Percentiles rank a stretch among this genome's conserved stretches.
These are phyloP conservation scores for Oreocharis arfaki DNA, from an alignment of 2,113 vertebrate genomes.

Conservation along the genomic window DNA sequence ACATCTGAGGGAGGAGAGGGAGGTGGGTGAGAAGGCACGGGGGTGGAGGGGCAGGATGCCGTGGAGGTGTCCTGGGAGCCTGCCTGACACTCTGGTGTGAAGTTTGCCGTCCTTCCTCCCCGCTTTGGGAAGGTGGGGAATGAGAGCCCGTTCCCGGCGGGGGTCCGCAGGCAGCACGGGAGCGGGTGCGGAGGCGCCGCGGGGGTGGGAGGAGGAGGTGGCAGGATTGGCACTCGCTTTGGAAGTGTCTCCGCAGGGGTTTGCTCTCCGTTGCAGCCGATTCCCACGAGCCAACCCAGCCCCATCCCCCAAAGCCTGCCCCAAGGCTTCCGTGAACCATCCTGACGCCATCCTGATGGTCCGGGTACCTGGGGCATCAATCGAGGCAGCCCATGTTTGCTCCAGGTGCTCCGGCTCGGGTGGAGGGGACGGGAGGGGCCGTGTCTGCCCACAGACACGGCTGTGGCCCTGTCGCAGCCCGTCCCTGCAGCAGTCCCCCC, in stretches of 20 bases:
- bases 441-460: accelerated
- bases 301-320: not conserved
- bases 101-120: constrained; percentile 53
- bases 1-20: constrained; percentile 39
- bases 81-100: constrained; percentile 20
- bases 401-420: accelerated
- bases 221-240: constrained; percentile 6
- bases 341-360: not conserved
- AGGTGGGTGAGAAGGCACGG: constrained; percentile 36
- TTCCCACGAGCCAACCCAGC: not conserved
- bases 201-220: constrained; percentile 9
- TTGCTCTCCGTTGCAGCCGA: not conserved
- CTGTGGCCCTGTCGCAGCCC: accelerated
- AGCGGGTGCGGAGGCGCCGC: not conserved
- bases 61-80: constrained; percentile 26
- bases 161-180: constrained; percentile 22
- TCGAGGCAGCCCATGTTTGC: accelerated
- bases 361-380: too few species aligned
- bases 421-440: not conserved
- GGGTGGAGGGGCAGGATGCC: not conserved
- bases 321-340: not conserved
- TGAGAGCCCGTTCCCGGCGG: not conserved
- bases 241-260: constrained; percentile 22
- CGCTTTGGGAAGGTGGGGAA: not conserved
- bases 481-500: accelerated